Base-by-base conservation (phyloP, 2,797 vertebrate species). In the Erithacus rubecula region DNA sequence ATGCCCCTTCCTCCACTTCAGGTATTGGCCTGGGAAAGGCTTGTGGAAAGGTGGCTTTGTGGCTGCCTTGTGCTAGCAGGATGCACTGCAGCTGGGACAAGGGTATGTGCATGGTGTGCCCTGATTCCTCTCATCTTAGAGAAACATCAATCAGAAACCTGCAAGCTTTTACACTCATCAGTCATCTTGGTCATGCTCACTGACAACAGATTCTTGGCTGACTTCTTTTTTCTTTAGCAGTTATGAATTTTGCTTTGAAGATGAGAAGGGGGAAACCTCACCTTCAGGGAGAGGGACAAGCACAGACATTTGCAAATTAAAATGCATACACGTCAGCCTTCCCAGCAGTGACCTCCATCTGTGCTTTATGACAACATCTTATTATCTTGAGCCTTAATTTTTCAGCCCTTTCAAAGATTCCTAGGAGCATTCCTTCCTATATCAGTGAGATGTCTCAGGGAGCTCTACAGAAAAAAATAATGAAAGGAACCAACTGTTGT, bases 131-230 rank as follows among this genome's bases (percentile, higher is more conserved):
- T 58, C 64, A 62, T 32, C 79, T 55, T 83, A 34, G 39, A 96
- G 85, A 87, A 91, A 96, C 64, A 52, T 44, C 93, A 95, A 51
- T 58, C 90, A 88, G 49, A 88, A 89, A 83, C 23, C 22, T 67
- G 46, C 63, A 69, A 90, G n/a, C 44, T 74, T 84, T 90, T 64
- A 80, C 74, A 65, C 90, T 55, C 90, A 95, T 91, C 91, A 90
- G 43, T 92, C 94, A 95, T 82, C 62, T 81, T 29, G 1, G 58
- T 90, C 71, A 75, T 7, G 69, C 23, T 84, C 78, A 44, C 63
- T 6, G 29, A 90, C 75, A 93, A 79, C 90, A 95, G 71, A 89
- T 96, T 96, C 94, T 91, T 96, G 94, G 88, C 95, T 88, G 79
- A 72, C 74, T 81, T 80, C 29, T 74, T 49, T 68, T 70, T 75